These are phyloP conservation scores for Cairina moschata DNA, from an alignment of 2,113 vertebrate species.

Conservation along the genomic window DNA sequence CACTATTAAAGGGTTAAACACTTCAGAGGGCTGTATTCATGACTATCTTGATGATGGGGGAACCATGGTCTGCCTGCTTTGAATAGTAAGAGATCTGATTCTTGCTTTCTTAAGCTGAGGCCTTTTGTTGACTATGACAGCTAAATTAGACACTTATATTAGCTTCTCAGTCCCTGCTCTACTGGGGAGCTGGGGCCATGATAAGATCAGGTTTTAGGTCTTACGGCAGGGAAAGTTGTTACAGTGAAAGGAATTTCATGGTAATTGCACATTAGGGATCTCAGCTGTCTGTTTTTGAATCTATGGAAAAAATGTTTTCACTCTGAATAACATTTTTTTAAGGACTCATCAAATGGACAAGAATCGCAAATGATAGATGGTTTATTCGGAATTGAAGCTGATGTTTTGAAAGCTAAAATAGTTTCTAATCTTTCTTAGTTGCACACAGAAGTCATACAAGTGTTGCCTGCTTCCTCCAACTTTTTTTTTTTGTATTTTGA, in stretches of 20 bases:
- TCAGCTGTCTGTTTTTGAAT: neutral
- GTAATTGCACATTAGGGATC: neutral
- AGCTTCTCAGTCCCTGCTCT: neutral
- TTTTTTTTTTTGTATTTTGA: neutral
- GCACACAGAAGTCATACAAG: neutral
- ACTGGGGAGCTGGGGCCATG: neutral
- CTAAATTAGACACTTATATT: neutral
- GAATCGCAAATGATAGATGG: neutral
- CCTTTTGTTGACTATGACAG: neutral
- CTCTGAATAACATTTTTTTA: neutral
- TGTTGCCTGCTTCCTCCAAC: neutral
- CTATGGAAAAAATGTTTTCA: neutral
- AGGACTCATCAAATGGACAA: neutral
- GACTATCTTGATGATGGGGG: neutral
- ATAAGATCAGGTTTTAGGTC: neutral
- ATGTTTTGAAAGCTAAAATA: neutral
- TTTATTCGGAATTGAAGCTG: neutral
- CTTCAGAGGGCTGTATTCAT: neutral
- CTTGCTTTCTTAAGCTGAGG: neutral
- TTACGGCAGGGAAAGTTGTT: neutral
- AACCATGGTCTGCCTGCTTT: neutral
- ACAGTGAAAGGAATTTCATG: neutral
- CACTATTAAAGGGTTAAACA: neutral
- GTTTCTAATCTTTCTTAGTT: neutral
- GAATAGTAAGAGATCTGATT: neutral